Evolutionary conservation across 2,888 invertebrate species (phyloP).

Genomic region (Spisula subtruncata): DNA sequence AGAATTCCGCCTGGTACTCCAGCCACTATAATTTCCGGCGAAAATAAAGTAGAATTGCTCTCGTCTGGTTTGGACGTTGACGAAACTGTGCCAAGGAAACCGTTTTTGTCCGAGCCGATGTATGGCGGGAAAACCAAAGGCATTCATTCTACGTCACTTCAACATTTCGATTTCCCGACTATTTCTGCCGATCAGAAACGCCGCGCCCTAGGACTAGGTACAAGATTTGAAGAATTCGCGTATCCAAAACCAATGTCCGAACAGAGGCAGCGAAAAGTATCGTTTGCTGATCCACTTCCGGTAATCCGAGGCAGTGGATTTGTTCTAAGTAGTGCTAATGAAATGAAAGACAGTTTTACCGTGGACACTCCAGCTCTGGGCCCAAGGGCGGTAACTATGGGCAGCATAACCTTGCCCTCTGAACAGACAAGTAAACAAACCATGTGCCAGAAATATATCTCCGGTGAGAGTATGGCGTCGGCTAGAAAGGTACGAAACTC

Average conservation of each 20-base stretch:
- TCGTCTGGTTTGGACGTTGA: conserved; percentile 47
- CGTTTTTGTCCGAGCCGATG: conserved; percentile 64
- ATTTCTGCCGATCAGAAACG: conserved; percentile 73
- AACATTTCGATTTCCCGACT: conserved; percentile 71
- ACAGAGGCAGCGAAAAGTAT: conserved; percentile 65
- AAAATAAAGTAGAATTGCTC: conserved; percentile 27
- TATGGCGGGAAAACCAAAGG: conserved; percentile 56
- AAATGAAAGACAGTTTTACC: conserved; percentile 31
- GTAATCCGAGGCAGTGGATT: conserved; percentile 72
- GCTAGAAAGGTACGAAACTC: conserved; percentile 46
- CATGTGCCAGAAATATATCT: conserved; percentile 60
- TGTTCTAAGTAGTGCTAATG: conserved; percentile 48
- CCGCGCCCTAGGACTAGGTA: conserved; percentile 65
- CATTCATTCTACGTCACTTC: conserved; percentile 46
- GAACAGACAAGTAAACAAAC: conserved; percentile 60
- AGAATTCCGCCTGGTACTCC: conserved; percentile 70
- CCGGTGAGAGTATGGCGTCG: conserved; percentile 54
- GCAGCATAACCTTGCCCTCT: conserved; percentile 68
- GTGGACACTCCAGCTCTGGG: conserved; percentile 47
- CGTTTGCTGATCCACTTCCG: conserved; percentile 72
- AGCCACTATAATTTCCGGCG: conserved; percentile 50
- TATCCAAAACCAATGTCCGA: conserved; percentile 59
- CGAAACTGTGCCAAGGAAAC: conserved; percentile 66
- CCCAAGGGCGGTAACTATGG: conserved; percentile 69
- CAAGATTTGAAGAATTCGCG: conserved; percentile 63